These are phyloP conservation scores for Nyctibius bracteatus DNA, from an alignment of 2,113 vertebrate genomes.

Conservation along the genomic window DNA sequence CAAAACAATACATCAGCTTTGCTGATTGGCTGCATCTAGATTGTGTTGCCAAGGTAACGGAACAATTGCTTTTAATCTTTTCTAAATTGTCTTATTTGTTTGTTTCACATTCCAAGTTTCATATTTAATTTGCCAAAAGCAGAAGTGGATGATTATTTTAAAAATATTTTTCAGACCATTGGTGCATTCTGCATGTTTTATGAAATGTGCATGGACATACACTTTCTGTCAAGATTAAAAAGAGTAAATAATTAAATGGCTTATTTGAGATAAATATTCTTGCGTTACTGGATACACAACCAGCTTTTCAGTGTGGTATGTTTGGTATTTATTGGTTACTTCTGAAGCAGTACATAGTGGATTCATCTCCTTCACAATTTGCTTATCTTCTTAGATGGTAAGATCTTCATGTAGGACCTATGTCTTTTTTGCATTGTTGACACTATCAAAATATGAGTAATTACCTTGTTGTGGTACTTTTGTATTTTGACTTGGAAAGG, in stretches of 20 bases:
- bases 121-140: conserved; percentile 22
- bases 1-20: conserved; percentile 83
- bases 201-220: background rate
- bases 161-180: background rate
- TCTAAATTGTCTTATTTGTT: conserved; percentile 74
- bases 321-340: background rate
- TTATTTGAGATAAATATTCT: background rate
- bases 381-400: background rate
- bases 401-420: background rate
- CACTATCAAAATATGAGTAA: background rate
- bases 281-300: background rate
- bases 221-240: background rate
- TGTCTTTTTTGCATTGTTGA: background rate
- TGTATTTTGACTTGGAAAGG: background rate
- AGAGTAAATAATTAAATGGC: background rate
- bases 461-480: background rate
- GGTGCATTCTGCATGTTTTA: background rate
- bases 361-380: background rate
- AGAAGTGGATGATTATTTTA: background rate
- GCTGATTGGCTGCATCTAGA: conserved; percentile 78
- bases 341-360: background rate
- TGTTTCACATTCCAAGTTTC: conserved; percentile 43
- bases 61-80: conserved; percentile 84
- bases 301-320: background rate
- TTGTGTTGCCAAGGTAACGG: conserved; percentile 79